Conservation (phyloP, 2,797 vertebrate species). For the Kryptopterus vitreolus region DNA sequence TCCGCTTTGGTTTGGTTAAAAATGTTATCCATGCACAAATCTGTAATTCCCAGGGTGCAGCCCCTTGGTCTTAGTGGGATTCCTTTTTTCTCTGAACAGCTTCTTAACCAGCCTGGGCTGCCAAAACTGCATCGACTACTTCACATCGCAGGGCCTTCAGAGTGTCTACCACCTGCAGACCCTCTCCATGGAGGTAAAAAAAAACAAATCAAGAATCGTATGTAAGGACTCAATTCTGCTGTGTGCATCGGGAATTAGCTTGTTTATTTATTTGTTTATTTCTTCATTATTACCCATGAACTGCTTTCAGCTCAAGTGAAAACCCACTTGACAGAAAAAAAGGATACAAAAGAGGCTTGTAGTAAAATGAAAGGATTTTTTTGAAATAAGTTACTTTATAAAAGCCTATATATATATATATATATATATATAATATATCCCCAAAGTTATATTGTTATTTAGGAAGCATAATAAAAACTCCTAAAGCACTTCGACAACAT, state of each 20-base stretch:
- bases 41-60: slow-evolving; percentile 55
- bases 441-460: background rate
- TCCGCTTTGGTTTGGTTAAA: slow-evolving; percentile 40
- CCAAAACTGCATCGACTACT: slow-evolving; percentile 98
- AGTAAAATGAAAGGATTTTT: background rate
- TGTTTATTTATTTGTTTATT: background rate
- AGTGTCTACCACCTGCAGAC: slow-evolving; percentile 97
- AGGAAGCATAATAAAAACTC: background rate
- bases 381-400: too few species aligned
- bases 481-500: background rate
- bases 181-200: slow-evolving; percentile 95
- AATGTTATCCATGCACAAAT: slow-evolving; percentile 53
- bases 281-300: background rate
- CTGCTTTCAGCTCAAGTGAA: background rate
- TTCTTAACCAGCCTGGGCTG: slow-evolving; percentile 98
- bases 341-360: background rate
- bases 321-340: background rate
- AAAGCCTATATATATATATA: too few species aligned
- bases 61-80: slow-evolving; percentile 70
- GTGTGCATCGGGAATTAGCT: background rate
- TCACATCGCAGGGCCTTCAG: slow-evolving; percentile 96
- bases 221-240: background rate
- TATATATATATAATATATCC: too few species aligned
- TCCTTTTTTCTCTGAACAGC: slow-evolving; percentile 84
- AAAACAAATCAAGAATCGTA: slow-evolving; percentile 49